Percentiles rank a stretch among this genome's conserved stretches.
Conservation (phyloP, 1,140 invertebrate species). For the Ceratitis capitata region DNA sequence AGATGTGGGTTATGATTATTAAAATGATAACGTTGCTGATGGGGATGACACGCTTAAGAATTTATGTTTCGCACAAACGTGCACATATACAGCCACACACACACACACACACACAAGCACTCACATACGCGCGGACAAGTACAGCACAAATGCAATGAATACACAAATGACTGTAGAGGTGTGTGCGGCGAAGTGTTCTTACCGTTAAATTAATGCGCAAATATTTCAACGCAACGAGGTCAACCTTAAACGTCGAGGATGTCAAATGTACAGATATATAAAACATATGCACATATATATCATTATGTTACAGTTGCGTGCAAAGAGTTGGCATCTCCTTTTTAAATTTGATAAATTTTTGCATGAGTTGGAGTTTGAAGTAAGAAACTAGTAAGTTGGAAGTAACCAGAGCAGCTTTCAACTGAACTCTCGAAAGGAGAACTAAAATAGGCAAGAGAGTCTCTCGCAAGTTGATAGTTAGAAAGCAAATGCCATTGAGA, state of each 20-base stretch:
- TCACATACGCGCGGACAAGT: too few relatives aligned
- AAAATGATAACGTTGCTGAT: constrained; percentile 4
- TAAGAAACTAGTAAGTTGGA: too few relatives aligned
- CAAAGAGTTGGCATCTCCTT: neutral
- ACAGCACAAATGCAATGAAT: neutral
- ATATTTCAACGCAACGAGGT: constrained; percentile 27
- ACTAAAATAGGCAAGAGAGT: too few relatives aligned
- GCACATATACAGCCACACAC: too few relatives aligned
- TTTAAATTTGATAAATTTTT: too few relatives aligned
- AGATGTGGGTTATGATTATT: constrained; percentile 38
- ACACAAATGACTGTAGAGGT: neutral
- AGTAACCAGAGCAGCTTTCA: too few relatives aligned
- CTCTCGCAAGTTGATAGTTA: too few relatives aligned
- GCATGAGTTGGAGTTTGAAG: too few relatives aligned
- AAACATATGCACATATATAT: neutral
- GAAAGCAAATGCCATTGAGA: too few relatives aligned
- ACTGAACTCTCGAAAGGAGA: too few relatives aligned
- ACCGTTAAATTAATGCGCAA: constrained; percentile 3
- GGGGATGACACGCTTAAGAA: constrained; percentile 1
- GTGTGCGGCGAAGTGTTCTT: neutral
- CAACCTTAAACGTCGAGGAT: neutral
- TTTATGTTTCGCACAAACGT: neutral
- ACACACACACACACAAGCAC: too few relatives aligned
- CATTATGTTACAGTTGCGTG: neutral
- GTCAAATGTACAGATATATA: neutral